phyloP scores from a whole-genome alignment of 2,797 vertebrate species.

The Xenops minutus region DNA sequence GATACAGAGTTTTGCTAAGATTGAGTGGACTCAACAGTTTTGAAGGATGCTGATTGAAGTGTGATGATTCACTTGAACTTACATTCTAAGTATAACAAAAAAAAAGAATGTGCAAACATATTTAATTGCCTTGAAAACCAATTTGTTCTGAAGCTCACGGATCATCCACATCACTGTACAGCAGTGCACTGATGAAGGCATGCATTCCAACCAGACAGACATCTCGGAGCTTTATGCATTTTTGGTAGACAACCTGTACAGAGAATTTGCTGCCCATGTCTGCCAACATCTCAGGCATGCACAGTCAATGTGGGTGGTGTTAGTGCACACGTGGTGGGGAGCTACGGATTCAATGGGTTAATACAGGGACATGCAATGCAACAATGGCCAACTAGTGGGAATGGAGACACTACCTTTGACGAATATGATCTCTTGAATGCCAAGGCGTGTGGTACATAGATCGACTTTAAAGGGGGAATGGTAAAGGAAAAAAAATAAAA shows the following conservation, averaged over 20 bases:
- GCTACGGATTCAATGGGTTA: constrained; percentile 72
- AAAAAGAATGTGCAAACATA: neutral
- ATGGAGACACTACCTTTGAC: constrained; percentile 93
- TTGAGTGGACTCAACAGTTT: neutral
- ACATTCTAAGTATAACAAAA: neutral
- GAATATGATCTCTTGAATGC: constrained; percentile 96
- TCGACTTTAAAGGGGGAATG: constrained; percentile 86
- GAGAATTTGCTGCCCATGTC: neutral
- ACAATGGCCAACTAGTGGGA: constrained; percentile 69
- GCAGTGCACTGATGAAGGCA: neutral
- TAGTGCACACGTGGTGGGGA: constrained; percentile 75
- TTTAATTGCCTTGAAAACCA: neutral
- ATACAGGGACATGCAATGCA: constrained; percentile 80
- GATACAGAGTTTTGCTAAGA: neutral
- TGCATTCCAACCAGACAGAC: constrained; percentile 36
- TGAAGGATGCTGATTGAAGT: neutral
- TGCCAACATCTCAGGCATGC: constrained; percentile 71
- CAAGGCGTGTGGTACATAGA: constrained; percentile 97
- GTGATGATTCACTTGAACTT: neutral
- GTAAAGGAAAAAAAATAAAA: constrained; percentile 70
- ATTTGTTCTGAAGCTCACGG: neutral
- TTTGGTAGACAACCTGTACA: neutral
- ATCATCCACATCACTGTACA: neutral
- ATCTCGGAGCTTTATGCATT: neutral
- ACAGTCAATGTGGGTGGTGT: constrained; percentile 57